A percentile compares a stretch with the other conserved stretches of the same genome.
Evolutionary conservation across 1,140 invertebrate species (phyloP).

Genomic region (Pseudobourletiella spinata): DNA sequence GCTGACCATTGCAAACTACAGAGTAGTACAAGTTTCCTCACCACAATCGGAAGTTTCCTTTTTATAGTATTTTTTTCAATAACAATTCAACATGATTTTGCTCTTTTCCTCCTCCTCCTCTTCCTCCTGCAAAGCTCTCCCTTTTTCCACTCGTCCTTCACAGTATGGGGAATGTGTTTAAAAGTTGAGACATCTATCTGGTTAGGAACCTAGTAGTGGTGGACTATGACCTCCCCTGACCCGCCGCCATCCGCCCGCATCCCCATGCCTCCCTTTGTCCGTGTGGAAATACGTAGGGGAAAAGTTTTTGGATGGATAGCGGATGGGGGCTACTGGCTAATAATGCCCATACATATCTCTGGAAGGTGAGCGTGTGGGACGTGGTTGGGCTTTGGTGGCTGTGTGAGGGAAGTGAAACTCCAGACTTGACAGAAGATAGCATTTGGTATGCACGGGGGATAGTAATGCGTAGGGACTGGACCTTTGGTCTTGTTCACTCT

Average conservation of each 20-base stretch:
- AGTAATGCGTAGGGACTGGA: constrained; percentile 12
- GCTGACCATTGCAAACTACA: no score
- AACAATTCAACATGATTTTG: constrained; percentile 22
- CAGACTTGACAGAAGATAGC: not conserved
- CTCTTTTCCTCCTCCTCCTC: constrained; percentile 14
- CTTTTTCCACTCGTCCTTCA: not conserved
- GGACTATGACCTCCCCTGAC: no score
- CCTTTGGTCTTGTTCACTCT: no score
- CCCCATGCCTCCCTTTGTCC: no score
- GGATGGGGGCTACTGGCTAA: not conserved
- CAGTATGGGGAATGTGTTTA: not conserved
- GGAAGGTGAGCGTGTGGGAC: not conserved
- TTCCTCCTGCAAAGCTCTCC: not conserved
- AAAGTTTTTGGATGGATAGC: no score
- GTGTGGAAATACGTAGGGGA: no score
- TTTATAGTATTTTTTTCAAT: not conserved
- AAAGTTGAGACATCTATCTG: no score
- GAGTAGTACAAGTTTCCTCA: no score
- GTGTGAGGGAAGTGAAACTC: not conserved
- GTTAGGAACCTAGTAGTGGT: no score
- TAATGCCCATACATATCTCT: not conserved
- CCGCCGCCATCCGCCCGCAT: no score
- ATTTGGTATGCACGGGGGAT: not conserved
- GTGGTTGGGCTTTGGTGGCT: no score
- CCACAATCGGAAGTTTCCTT: constrained; percentile 11